Percentiles rank a stretch among this genome's conserved stretches.
phyloP scores from a whole-genome alignment of 2,888 invertebrate genomes.

The Brachyptera putata region DNA sequence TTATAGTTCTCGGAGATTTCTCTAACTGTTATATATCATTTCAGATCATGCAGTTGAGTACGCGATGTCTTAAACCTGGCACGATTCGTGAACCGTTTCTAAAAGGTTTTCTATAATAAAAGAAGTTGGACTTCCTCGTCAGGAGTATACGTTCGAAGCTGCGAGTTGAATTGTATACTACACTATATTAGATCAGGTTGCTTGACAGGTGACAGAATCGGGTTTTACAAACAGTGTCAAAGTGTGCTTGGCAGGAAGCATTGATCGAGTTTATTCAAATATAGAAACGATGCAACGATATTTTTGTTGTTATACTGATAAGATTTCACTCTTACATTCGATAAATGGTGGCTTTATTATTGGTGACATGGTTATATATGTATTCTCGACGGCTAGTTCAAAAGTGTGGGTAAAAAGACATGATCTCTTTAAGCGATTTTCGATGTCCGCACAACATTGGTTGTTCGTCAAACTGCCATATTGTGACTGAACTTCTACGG shows the following conservation, averaged over 20 bases:
- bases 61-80: neutral
- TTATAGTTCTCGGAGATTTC: slow-evolving; percentile 5
- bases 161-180: no score
- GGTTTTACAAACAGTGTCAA: no score
- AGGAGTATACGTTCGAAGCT: slow-evolving; percentile 5
- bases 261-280: neutral
- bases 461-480: slow-evolving; percentile 14
- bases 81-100: slow-evolving; percentile 16
- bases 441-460: neutral
- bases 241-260: neutral
- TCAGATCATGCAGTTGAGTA: slow-evolving; percentile 7
- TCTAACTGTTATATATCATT: slow-evolving; percentile 20
- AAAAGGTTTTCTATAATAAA: slow-evolving; percentile 15
- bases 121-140: slow-evolving; percentile 8
- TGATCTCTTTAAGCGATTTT: slow-evolving; percentile 15
- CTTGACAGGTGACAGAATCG: no score
- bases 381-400: no score
- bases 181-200: no score
- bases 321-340: no score
- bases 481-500: neutral
- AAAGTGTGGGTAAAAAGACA: slow-evolving; percentile 8
- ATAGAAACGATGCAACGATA: slow-evolving; percentile 3
- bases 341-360: no score
- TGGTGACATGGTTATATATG: no score
- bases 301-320: no score